Base-by-base conservation (phyloP, 1,140 invertebrate species). In the Drosophila sp. region DNA sequence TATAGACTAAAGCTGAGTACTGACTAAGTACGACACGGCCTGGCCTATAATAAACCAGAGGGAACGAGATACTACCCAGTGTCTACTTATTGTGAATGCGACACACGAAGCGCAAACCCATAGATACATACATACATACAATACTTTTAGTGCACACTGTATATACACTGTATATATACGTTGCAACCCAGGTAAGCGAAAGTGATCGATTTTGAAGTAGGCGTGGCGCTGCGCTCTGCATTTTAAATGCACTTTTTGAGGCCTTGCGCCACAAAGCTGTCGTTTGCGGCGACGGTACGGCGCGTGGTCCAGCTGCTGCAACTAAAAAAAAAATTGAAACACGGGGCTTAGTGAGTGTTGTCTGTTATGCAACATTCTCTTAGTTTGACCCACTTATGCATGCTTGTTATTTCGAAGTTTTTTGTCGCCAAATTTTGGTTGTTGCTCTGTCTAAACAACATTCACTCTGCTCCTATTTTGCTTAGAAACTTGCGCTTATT, bases 201-300 rank as follows among this genome's bases (percentile, higher is more conserved):
- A 90, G 85, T 90, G 86, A 90, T 90, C 85, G 86, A 90, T 90
- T 89, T 90, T 90, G 62, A 85, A 68, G 72, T 84, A 75, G 85
- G 85, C 86, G 85, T 90, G 85, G 85, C 64, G 4, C 30, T 41
- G 38, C 33, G 63, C 65, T 56, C 72, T 68, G 76, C 72, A 76
- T 79, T 79, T 76, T 57, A 71, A 71, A 70, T 77, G 74, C 62
- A 68, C 58, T 70, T 25, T 70, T 32, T 56, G 10, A 33, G 57
- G 70, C 68, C 73, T 89, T 80, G 84, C 69, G 72, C 72, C 80
- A 80, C 73, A 74, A 68, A 58, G 61, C 66, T 56, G 60, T 70
- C 57, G 71, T 63, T 56, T 60, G 55, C 29, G 62, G 29, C 47
- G 54, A 33, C 50, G 71, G 32, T 60, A 71, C 71, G 79, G 76